Percentiles rank a stretch among this genome's conserved stretches.
phyloP scores from a whole-genome alignment of 2,113 vertebrate genomes.

The Rhinoderma darwinii region DNA sequence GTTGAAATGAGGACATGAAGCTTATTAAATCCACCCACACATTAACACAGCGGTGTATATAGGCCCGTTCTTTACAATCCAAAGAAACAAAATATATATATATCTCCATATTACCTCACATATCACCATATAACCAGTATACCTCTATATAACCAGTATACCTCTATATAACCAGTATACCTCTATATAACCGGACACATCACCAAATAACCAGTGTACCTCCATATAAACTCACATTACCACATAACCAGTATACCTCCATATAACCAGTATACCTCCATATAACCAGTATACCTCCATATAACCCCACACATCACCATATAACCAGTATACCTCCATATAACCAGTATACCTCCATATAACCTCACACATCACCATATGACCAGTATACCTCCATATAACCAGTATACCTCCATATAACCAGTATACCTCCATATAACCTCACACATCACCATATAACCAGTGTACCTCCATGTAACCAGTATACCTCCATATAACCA shows the following conservation, averaged over 20 bases:
- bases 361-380: background rate
- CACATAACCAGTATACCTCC: background rate
- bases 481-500: background rate
- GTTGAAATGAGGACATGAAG: conserved; percentile 33
- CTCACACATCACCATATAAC: too few species aligned
- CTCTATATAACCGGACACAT: background rate
- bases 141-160: too few species aligned
- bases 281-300: background rate
- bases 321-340: background rate
- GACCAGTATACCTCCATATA: background rate
- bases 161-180: too few species aligned
- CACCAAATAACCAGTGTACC: background rate
- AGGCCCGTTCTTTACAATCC: background rate
- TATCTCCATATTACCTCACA: too few species aligned
- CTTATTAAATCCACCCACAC: conserved; percentile 21
- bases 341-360: background rate
- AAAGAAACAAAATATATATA: background rate
- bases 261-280: background rate
- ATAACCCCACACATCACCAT: background rate
- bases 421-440: background rate
- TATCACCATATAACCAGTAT: too few species aligned
- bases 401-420: background rate
- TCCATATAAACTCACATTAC: background rate
- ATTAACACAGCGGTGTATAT: too few species aligned
- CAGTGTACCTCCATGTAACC: background rate